Conservation (phyloP, 2,888 invertebrate species). For the Trachelus troglodyta region DNA sequence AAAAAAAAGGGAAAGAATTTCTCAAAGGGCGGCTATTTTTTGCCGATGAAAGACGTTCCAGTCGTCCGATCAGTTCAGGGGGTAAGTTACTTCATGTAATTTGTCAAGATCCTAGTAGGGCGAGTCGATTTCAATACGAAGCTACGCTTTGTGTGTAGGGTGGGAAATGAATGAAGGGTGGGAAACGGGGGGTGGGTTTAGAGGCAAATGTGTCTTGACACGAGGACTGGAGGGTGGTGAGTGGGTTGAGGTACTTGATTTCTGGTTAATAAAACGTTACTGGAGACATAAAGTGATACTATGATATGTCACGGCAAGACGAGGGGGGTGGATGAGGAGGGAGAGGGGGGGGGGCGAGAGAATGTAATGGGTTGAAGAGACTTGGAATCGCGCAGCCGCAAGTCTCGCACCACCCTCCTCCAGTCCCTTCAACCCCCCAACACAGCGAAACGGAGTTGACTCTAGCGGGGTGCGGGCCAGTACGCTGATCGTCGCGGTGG, state of each 20-base stretch:
- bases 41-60: background rate
- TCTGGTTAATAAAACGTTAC: constrained; percentile 56
- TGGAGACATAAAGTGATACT: constrained; percentile 54
- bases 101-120: background rate
- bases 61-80: background rate
- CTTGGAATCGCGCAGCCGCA: constrained; percentile 54
- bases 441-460: constrained; percentile 11
- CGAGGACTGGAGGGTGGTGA: background rate
- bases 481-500: constrained; percentile 7
- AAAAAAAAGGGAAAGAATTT: background rate
- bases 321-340: constrained; percentile 3
- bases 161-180: background rate
- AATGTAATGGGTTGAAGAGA: constrained; percentile 52
- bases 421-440: background rate
- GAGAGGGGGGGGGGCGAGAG: constrained; percentile 10
- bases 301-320: constrained; percentile 44
- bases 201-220: background rate
- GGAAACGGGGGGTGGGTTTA: background rate
- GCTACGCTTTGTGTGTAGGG: background rate
- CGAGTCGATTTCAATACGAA: background rate
- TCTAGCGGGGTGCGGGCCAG: constrained; percentile 15
- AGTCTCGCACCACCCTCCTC: background rate
- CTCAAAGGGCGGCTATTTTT: background rate
- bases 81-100: background rate
- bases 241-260: constrained; percentile 41